Conservation (phyloP, 2,888 invertebrate species). For the Ametastegia equiseti region DNA sequence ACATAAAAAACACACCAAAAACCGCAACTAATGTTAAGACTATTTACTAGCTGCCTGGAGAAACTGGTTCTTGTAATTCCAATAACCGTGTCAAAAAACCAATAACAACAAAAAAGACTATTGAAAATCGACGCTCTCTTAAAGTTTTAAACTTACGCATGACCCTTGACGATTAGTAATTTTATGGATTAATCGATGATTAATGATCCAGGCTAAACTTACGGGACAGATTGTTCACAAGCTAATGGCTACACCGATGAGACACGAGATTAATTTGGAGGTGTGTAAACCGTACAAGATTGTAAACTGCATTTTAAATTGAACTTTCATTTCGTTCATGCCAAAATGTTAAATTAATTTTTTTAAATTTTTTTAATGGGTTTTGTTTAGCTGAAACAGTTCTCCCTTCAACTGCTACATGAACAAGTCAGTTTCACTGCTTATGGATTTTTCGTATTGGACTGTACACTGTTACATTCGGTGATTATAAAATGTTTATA, state of each 20-base stretch:
- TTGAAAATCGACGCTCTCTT: too few species aligned
- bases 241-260: not conserved
- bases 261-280: not conserved
- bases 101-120: too few species aligned
- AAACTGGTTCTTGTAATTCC: too few species aligned
- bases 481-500: not conserved
- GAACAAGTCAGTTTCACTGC: not conserved
- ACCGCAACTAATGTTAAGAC: too few species aligned
- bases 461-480: slow-evolving; percentile 34
- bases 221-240: slow-evolving; percentile 23
- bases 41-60: too few species aligned
- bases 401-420: slow-evolving; percentile 17
- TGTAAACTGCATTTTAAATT: too few species aligned
- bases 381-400: not conserved
- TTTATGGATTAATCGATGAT: not conserved
- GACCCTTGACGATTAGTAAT: not conserved
- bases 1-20: too few species aligned
- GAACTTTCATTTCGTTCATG: not conserved
- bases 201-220: not conserved
- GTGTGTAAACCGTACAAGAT: too few species aligned
- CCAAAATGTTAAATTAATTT: not conserved
- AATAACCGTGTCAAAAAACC: too few species aligned
- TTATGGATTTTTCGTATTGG: slow-evolving; percentile 6
- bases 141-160: too few species aligned
- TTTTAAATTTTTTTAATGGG: not conserved